Conservation (phyloP, 2,888 invertebrate genomes). For the Onchidella celtica region DNA sequence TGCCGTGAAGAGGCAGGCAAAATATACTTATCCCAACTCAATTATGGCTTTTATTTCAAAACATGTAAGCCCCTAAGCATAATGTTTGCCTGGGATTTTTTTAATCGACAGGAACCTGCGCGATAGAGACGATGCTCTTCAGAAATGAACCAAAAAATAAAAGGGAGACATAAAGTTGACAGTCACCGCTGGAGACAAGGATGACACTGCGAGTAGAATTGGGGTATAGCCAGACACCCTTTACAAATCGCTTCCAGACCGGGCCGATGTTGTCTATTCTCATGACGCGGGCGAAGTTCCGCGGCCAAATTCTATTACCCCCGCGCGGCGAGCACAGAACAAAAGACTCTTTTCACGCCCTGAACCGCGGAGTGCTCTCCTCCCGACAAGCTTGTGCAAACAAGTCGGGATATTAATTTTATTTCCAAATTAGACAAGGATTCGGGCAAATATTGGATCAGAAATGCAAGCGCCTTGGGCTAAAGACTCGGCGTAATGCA, state of each 20-base stretch:
- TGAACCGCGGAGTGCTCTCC: slow-evolving; percentile 28
- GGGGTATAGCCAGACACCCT: background rate
- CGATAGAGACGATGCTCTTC: too few species aligned
- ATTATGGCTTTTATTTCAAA: too few species aligned
- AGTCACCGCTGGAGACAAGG: background rate
- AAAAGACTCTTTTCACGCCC: slow-evolving; percentile 43
- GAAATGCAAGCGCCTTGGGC: slow-evolving; percentile 46
- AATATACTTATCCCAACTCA: too few species aligned
- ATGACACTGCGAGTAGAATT: slow-evolving; percentile 4
- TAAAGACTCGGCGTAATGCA: background rate
- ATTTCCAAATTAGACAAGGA: slow-evolving; percentile 48
- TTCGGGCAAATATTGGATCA: slow-evolving; percentile 46
- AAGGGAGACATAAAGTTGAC: too few species aligned
- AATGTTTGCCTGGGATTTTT: too few species aligned
- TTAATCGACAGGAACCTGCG: too few species aligned
- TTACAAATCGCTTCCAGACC: background rate
- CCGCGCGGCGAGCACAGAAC: slow-evolving; percentile 6
- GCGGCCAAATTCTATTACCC: slow-evolving; percentile 37
- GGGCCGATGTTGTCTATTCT: slow-evolving; percentile 30
- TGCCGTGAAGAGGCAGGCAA: too few species aligned
- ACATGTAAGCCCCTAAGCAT: too few species aligned
- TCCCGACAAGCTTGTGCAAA: slow-evolving; percentile 41
- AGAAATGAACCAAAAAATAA: too few species aligned
- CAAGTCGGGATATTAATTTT: slow-evolving; percentile 46
- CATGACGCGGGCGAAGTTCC: background rate